A percentile compares a stretch with the other conserved stretches of the same genome.
Evolutionary conservation across 2,888 invertebrate genomes (phyloP).

Genomic region (Hartigia nigra): DNA sequence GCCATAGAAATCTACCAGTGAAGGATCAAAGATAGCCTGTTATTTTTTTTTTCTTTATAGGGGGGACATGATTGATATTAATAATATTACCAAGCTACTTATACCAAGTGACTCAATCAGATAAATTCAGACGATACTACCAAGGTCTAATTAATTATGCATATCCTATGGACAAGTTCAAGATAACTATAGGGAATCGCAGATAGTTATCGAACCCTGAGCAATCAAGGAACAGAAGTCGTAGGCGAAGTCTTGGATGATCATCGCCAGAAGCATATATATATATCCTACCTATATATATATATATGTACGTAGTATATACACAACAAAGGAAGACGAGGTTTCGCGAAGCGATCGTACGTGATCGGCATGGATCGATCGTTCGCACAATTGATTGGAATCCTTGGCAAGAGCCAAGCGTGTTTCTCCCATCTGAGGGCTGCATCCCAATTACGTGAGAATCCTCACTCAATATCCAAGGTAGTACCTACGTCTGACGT

Average conservation of each 20-base stretch:
- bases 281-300: not conserved
- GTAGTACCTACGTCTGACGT: not conserved
- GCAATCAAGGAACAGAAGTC: not conserved
- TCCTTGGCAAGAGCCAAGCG: constrained; percentile 26
- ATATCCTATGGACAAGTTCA: not conserved
- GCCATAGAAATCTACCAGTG: constrained; percentile 38
- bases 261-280: not conserved
- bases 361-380: constrained; percentile 43
- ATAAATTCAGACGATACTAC: not conserved
- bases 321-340: not conserved
- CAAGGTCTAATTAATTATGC: not conserved
- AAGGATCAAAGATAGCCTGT: constrained; percentile 19
- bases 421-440: constrained; percentile 41
- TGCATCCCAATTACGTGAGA: constrained; percentile 46
- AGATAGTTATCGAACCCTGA: not conserved
- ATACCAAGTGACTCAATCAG: not conserved
- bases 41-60: constrained; percentile 35
- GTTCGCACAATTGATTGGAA: constrained; percentile 48
- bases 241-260: not conserved
- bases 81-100: not conserved
- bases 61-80: constrained; percentile 43
- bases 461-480: constrained; percentile 1
- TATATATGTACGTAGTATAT: not conserved
- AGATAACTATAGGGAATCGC: not conserved
- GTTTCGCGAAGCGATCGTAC: constrained; percentile 36